Conservation (phyloP, 1,140 invertebrate genomes). For the Aphaenogaster ashmeadi region DNA sequence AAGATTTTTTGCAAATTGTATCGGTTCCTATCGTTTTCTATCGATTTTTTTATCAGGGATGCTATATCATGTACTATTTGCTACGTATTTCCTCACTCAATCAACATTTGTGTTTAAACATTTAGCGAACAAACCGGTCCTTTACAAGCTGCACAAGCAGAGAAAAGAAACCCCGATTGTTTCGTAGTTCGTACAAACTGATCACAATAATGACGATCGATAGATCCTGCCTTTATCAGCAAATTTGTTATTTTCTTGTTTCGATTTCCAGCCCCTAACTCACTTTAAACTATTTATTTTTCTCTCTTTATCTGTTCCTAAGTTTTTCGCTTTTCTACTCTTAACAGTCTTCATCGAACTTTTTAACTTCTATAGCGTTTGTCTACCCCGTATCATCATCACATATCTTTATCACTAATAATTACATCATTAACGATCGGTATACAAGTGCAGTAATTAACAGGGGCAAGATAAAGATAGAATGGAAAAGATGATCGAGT, state of each 20-base stretch:
- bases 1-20: too few species aligned
- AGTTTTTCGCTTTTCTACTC: neutral
- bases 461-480: slow-evolving; percentile 1
- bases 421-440: slow-evolving; percentile 15
- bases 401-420: slow-evolving; percentile 32
- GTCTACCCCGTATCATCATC: neutral
- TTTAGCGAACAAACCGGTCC: slow-evolving; percentile 37
- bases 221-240: neutral
- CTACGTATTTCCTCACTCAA: neutral
- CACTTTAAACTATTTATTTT: neutral
- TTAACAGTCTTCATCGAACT: neutral
- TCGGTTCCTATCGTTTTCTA: too few species aligned
- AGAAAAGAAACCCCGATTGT: slow-evolving; percentile 16
- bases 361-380: slow-evolving; percentile 16
- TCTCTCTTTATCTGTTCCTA: neutral
- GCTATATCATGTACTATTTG: neutral
- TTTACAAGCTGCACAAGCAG: neutral
- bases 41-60: neutral
- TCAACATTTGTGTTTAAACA: slow-evolving; percentile 9
- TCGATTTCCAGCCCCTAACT: neutral
- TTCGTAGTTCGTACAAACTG: neutral
- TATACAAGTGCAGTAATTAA: slow-evolving; percentile 10
- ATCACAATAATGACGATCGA: slow-evolving; percentile 6
- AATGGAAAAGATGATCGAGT: slow-evolving; percentile 2
- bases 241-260: neutral